These are phyloP conservation scores for Spilogale gracilis DNA, from an alignment of 2,113 vertebrate genomes.

Conservation along the genomic window DNA sequence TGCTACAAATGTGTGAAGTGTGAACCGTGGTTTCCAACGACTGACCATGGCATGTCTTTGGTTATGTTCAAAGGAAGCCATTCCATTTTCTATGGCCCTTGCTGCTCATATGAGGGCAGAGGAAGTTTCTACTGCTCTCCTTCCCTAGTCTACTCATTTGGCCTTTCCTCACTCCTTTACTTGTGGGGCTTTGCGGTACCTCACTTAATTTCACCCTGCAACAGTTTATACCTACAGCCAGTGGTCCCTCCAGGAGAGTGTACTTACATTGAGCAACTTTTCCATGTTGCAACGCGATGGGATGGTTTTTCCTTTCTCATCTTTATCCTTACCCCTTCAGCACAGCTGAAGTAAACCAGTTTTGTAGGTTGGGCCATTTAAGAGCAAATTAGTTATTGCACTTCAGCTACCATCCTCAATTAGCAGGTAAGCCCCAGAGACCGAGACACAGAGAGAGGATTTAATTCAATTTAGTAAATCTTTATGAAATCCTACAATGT, in stretches of 20 bases:
- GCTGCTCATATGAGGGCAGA: not conserved
- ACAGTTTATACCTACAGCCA: not conserved
- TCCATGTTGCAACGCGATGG: not conserved
- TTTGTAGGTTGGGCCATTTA: constrained; percentile 7
- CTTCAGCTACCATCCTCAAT: constrained; percentile 13
- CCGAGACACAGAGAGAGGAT: not conserved
- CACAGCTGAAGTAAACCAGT: not conserved
- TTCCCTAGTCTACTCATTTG: not conserved
- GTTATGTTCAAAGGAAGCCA: not conserved
- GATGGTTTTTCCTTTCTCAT: not conserved
- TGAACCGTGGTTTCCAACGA: not conserved
- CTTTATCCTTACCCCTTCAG: not conserved
- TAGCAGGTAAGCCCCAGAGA: not conserved
- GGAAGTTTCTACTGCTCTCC: not conserved
- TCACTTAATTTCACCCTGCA: not conserved
- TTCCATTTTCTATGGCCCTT: not conserved
- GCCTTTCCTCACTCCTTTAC: not conserved
- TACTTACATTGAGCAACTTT: not conserved
- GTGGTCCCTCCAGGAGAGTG: not conserved
- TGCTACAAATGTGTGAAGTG: not conserved
- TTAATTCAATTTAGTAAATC: constrained; percentile 1
- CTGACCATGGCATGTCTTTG: not conserved
- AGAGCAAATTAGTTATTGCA: constrained; percentile 47
- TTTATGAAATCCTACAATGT: constrained; percentile 54
- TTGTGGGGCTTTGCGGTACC: not conserved